A percentile compares a stretch with the other conserved stretches of the same genome.
Conservation (phyloP, 2,888 invertebrate species). For the Amiota minor region DNA sequence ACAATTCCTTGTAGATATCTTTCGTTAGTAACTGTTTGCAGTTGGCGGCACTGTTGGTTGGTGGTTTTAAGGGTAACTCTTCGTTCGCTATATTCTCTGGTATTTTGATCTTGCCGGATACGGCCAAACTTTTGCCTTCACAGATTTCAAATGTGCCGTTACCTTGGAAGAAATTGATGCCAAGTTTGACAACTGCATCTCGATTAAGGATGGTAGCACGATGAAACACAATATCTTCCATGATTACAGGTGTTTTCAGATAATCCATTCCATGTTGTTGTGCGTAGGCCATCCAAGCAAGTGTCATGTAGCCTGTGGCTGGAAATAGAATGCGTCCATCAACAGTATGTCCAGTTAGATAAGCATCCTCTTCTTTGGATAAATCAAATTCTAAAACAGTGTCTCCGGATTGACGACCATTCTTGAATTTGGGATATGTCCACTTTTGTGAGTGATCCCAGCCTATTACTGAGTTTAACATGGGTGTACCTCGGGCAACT, state of each 20-base stretch:
- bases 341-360: slow-evolving; percentile 88
- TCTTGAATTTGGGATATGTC: slow-evolving; percentile 85
- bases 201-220: slow-evolving; percentile 95
- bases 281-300: slow-evolving; percentile 92
- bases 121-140: slow-evolving; percentile 88
- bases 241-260: slow-evolving; percentile 86
- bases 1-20: slow-evolving; percentile 90
- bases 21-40: slow-evolving; percentile 74
- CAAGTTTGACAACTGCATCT: slow-evolving; percentile 84
- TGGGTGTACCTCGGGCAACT: slow-evolving; percentile 92
- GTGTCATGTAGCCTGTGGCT: slow-evolving; percentile 91
- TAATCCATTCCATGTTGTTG: slow-evolving; percentile 83
- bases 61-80: slow-evolving; percentile 76
- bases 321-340: slow-evolving; percentile 97
- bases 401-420: slow-evolving; percentile 80
- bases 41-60: slow-evolving; percentile 67
- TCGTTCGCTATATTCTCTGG: slow-evolving; percentile 79
- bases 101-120: slow-evolving; percentile 83
- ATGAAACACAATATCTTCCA: slow-evolving; percentile 92
- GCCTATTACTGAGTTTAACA: slow-evolving; percentile 86
- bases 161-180: slow-evolving; percentile 87
- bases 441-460: slow-evolving; percentile 96
- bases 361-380: slow-evolving; percentile 82
- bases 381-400: slow-evolving; percentile 84
- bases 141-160: slow-evolving; percentile 90